Conservation (phyloP, 2,888 invertebrate genomes). For the Troides aeacus region DNA sequence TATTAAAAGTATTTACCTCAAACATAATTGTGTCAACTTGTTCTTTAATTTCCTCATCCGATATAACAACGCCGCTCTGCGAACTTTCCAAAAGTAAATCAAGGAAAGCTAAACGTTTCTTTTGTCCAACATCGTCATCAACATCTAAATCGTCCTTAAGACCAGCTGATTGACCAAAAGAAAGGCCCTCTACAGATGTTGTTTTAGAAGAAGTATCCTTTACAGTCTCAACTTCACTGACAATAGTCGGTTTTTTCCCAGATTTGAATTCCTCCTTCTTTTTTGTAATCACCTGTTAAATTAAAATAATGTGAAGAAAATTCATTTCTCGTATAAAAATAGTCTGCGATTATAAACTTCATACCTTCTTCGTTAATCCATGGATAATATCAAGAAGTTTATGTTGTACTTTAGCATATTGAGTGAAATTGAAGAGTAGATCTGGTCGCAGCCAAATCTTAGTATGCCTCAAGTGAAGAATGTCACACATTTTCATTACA, state of each 20-base stretch:
- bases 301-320: background rate
- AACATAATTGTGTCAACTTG: slow-evolving; percentile 94
- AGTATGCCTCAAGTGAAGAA: slow-evolving; percentile 89
- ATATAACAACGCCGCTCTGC: slow-evolving; percentile 84
- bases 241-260: slow-evolving; percentile 76
- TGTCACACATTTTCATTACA: slow-evolving; percentile 94
- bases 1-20: slow-evolving; percentile 77
- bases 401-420: slow-evolving; percentile 87
- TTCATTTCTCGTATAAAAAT: background rate
- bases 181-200: slow-evolving; percentile 82
- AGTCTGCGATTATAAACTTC: background rate
- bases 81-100: slow-evolving; percentile 91
- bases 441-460: slow-evolving; percentile 89
- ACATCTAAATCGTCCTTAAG: slow-evolving; percentile 90
- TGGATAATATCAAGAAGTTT: slow-evolving; percentile 88
- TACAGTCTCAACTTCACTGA: slow-evolving; percentile 46
- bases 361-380: slow-evolving; percentile 88
- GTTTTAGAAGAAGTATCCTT: slow-evolving; percentile 41
- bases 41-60: slow-evolving; percentile 89
- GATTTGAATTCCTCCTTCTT: slow-evolving; percentile 87
- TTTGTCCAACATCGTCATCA: slow-evolving; percentile 89
- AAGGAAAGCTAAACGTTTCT: slow-evolving; percentile 91
- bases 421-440: slow-evolving; percentile 87
- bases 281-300: slow-evolving; percentile 80
- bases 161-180: slow-evolving; percentile 85